These are phyloP conservation scores for Actias luna DNA, from an alignment of 2,888 invertebrate species.

Conservation along the genomic window DNA sequence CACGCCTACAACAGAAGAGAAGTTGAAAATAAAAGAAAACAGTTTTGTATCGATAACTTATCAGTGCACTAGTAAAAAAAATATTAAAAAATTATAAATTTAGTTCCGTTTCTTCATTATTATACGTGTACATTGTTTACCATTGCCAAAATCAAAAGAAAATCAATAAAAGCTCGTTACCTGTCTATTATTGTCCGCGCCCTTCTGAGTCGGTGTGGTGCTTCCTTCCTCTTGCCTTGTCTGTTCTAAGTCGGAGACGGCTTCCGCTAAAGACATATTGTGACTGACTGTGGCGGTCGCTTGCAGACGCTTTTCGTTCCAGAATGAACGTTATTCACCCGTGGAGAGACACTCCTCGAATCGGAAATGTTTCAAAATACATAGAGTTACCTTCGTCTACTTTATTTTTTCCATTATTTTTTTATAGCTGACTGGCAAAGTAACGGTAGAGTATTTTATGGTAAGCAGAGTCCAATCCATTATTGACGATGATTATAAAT, in stretches of 20 bases:
- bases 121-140: not conserved
- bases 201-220: constrained; percentile 38
- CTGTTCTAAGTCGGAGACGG: constrained; percentile 67
- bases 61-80: no score
- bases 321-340: constrained; percentile 56
- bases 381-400: constrained; percentile 41
- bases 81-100: constrained; percentile 1
- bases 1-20: no score
- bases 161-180: constrained; percentile 20
- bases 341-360: constrained; percentile 60
- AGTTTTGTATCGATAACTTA: no score
- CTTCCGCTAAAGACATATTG: constrained; percentile 77
- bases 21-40: no score
- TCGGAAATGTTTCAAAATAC: constrained; percentile 19
- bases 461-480: no score
- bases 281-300: constrained; percentile 56
- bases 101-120: not conserved
- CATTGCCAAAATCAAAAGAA: not conserved
- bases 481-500: no score
- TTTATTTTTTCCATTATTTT: constrained; percentile 15
- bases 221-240: constrained; percentile 37
- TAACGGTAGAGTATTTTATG: no score
- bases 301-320: constrained; percentile 55
- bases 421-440: no score
- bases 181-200: constrained; percentile 36